Percentiles rank a stretch among this genome's conserved stretches.
Conservation (phyloP, 2,113 vertebrate genomes). For the Ageneiosus marmoratus region DNA sequence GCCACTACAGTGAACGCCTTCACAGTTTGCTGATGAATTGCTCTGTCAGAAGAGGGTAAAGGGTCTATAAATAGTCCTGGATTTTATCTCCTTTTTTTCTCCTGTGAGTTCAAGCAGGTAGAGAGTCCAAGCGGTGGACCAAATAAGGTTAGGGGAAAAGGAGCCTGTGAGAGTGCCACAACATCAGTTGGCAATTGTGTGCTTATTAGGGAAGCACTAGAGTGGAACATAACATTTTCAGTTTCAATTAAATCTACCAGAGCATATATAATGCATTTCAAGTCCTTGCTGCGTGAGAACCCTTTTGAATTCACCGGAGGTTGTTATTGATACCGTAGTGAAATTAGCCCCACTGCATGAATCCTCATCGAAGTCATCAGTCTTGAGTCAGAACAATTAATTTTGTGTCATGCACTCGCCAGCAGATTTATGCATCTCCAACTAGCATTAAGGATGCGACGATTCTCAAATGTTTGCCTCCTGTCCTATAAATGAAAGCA, state of each 20-base stretch:
- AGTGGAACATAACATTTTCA: constrained; percentile 81
- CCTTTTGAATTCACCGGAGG: constrained; percentile 60
- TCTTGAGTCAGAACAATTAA: constrained; percentile 47
- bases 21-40: constrained; percentile 52
- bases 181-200: constrained; percentile 63
- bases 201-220: constrained; percentile 69
- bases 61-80: constrained; percentile 53
- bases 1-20: constrained; percentile 37
- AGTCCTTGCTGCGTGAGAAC: constrained; percentile 57
- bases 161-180: constrained; percentile 67
- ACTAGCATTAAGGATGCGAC: constrained; percentile 14
- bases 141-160: constrained; percentile 49
- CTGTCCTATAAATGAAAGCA: constrained; percentile 30
- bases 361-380: constrained; percentile 46
- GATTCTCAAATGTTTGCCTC: constrained; percentile 30
- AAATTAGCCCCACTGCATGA: constrained; percentile 51
- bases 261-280: constrained; percentile 71
- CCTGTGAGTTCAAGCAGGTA: constrained; percentile 44
- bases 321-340: constrained; percentile 48
- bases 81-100: constrained; percentile 36
- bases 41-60: constrained; percentile 45
- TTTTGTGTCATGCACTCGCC: constrained; percentile 38
- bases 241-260: constrained; percentile 77
- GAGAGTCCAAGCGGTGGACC: constrained; percentile 42
- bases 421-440: constrained; percentile 41